A percentile compares a stretch with the other conserved stretches of the same genome.
Conservation (phyloP, 1,140 invertebrate species). For the Microvelia longipes region DNA sequence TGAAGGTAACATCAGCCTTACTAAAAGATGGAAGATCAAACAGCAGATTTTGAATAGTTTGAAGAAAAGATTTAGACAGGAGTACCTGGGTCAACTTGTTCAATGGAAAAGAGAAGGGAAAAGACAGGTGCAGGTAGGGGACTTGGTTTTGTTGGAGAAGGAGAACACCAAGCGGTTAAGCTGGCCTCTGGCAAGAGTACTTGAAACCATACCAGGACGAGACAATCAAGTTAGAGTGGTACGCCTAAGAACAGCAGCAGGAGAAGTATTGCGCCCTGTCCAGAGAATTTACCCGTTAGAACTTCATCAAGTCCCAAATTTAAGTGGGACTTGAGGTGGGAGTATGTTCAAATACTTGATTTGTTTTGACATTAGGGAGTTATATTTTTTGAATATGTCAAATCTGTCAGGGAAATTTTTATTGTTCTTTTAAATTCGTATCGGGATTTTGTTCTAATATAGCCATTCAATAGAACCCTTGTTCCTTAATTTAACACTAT, state of each 20-base stretch:
- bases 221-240: constrained; percentile 20
- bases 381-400: no score
- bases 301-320: neutral
- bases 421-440: no score
- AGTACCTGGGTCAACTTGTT: constrained; percentile 9
- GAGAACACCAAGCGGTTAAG: constrained; percentile 20
- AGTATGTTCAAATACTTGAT: neutral
- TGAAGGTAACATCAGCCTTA: neutral
- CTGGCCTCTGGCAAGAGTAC: constrained; percentile 23
- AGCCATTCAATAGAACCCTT: no score
- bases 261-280: constrained; percentile 11
- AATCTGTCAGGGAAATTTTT: no score
- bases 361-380: no score
- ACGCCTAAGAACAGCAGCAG: constrained; percentile 16
- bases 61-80: constrained; percentile 4
- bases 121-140: neutral
- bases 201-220: constrained; percentile 19
- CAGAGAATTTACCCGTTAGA: constrained; percentile 8
- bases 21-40: neutral
- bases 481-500: no score
- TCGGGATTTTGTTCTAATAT: no score
- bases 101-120: neutral
- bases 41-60: constrained; percentile 3
- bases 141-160: constrained; percentile 20
- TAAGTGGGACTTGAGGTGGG: neutral